These are phyloP conservation scores for Colaptes auratus DNA, from an alignment of 2,113 vertebrate species.

Conservation along the genomic window DNA sequence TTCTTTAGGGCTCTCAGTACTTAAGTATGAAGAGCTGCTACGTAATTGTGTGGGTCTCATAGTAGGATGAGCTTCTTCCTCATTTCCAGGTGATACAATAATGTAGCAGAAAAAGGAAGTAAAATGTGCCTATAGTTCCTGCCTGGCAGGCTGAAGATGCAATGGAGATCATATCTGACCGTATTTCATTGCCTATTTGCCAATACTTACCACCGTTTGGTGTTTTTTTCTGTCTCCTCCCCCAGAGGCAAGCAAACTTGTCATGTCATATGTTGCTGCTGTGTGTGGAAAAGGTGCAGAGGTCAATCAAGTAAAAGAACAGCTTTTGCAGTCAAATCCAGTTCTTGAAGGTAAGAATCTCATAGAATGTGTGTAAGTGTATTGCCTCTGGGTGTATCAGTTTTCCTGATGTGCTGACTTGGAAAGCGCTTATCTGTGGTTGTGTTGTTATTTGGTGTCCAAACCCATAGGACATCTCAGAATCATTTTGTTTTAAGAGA, in stretches of 20 bases:
- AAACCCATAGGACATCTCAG: neutral
- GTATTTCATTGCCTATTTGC: neutral
- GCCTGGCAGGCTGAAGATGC: neutral
- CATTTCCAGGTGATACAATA: neutral
- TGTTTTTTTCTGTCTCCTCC: conserved; percentile 38
- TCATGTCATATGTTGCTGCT: conserved; percentile 98
- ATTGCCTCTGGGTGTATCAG: neutral
- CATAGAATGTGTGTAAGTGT: rapidly evolving
- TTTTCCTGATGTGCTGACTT: neutral
- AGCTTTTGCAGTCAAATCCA: conserved; percentile 97
- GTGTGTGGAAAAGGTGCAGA: conserved; percentile 98
- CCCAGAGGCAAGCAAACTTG: conserved; percentile 97
- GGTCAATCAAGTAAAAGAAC: conserved; percentile 99
- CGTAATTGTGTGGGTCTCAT: neutral
- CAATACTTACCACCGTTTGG: neutral
- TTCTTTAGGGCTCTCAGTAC: neutral
- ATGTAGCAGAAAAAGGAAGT: neutral
- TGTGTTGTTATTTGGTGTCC: neutral
- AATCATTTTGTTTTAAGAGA: too few relatives aligned
- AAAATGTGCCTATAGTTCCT: neutral
- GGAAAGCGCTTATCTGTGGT: neutral
- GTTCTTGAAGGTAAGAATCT: conserved; percentile 93
- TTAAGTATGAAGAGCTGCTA: neutral
- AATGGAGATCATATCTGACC: neutral
- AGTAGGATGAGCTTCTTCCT: neutral